phyloP scores from a whole-genome alignment of 2,888 invertebrate species.

The Acanthoscelides obtectus region DNA sequence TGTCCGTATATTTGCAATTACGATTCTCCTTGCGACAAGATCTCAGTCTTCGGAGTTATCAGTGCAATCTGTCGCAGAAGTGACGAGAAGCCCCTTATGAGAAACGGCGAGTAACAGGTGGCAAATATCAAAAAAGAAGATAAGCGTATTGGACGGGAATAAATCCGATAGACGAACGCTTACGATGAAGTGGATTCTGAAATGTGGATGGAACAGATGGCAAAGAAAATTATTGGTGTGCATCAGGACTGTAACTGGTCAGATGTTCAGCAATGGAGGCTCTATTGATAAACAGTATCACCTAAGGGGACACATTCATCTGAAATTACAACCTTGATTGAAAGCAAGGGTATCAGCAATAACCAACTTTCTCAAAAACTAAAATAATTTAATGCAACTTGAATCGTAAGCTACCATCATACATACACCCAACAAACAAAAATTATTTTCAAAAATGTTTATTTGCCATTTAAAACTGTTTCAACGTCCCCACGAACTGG shows the following conservation, averaged over 20 bases:
- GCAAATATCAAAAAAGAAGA: not conserved
- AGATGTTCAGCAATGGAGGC: too few species aligned
- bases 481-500: too few species aligned
- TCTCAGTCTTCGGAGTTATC: not conserved
- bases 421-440: too few species aligned
- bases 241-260: not conserved
- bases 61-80: not conserved
- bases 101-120: not conserved
- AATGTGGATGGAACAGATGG: not conserved
- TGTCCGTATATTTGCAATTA: not conserved
- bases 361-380: too few species aligned
- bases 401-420: too few species aligned
- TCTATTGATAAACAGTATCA: too few species aligned
- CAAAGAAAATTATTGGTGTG: not conserved
- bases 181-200: not conserved
- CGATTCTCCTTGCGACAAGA: not conserved
- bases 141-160: not conserved
- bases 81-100: not conserved
- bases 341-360: too few species aligned
- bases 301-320: too few species aligned
- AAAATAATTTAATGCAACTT: too few species aligned
- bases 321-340: too few species aligned
- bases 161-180: not conserved
- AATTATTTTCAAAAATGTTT: too few species aligned
- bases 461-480: too few species aligned